Conservation (phyloP, 2,113 vertebrate genomes). For the Alligator mississippiensis region DNA sequence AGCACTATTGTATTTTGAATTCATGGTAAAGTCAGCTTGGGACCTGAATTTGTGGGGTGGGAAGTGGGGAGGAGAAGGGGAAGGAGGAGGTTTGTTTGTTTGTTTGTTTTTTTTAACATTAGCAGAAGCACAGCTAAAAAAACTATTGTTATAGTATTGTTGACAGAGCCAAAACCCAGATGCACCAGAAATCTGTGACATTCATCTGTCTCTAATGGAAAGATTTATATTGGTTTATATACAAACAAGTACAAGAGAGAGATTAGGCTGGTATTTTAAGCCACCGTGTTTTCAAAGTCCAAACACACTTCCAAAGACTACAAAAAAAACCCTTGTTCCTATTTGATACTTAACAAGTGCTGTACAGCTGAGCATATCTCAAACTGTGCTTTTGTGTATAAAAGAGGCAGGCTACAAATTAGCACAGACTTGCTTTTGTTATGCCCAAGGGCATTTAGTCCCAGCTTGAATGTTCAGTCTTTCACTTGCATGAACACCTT, state of each 20-base stretch:
- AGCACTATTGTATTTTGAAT: background rate
- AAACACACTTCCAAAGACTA: background rate
- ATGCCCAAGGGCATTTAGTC: background rate
- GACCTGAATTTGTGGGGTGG: conserved; percentile 4
- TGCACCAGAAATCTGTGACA: background rate
- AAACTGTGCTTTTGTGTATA: conserved; percentile 17
- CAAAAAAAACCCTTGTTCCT: background rate
- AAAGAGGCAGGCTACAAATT: conserved; percentile 40
- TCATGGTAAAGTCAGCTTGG: conserved; percentile 5
- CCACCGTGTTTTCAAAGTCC: conserved; percentile 28
- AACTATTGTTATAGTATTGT: background rate
- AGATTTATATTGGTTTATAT: background rate
- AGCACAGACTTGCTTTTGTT: conserved; percentile 24
- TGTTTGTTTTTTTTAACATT: background rate
- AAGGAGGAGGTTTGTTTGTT: background rate
- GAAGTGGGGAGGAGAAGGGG: background rate
- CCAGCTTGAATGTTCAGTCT: background rate
- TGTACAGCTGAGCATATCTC: background rate
- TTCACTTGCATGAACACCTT: conserved; percentile 19
- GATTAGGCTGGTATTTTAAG: conserved; percentile 8
- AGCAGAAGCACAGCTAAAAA: conserved; percentile 40
- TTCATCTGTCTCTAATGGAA: background rate
- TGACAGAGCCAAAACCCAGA: conserved; percentile 26
- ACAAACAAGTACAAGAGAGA: background rate
- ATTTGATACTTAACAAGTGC: conserved; percentile 8